These are phyloP conservation scores for Zaprionus lachaisei DNA, from an alignment of 1,140 invertebrate species.

Conservation along the genomic window DNA sequence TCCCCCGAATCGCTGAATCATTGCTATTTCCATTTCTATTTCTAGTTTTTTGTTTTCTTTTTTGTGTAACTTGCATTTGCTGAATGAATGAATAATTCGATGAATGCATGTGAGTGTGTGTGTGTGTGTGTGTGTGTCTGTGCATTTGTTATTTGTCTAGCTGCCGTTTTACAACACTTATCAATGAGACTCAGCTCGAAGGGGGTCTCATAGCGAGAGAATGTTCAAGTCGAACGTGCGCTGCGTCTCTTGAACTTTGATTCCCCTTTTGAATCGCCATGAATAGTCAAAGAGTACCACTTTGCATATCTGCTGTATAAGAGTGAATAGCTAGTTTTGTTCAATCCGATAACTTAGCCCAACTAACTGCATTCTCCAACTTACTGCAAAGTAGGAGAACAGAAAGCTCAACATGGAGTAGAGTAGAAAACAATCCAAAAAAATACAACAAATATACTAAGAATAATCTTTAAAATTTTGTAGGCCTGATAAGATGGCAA, in stretches of 20 bases:
- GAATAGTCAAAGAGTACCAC: background rate
- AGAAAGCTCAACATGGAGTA: background rate
- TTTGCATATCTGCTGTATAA: background rate
- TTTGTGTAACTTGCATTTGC: conserved; percentile 28
- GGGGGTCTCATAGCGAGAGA: background rate
- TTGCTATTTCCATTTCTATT: conserved; percentile 11
- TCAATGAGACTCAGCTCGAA: conserved; percentile 9
- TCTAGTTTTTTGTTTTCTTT: conserved; percentile 14
- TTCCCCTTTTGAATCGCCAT: background rate
- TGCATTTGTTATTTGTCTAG: conserved; percentile 20
- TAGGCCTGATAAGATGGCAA: background rate
- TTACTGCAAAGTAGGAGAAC: background rate
- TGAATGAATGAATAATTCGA: conserved; percentile 31
- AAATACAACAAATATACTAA: background rate
- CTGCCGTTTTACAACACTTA: background rate
- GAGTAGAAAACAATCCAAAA: background rate
- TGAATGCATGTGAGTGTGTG: background rate
- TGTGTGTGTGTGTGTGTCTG: background rate
- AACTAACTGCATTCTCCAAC: background rate
- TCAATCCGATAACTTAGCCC: background rate
- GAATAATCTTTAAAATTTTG: background rate
- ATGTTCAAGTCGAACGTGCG: conserved; percentile 11
- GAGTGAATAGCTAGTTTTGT: background rate
- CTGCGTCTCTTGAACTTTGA: conserved; percentile 22
- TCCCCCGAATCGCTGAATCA: conserved; percentile 24